Conservation (phyloP, 2,888 invertebrate species). For the Macrostomum cliftonense region DNA sequence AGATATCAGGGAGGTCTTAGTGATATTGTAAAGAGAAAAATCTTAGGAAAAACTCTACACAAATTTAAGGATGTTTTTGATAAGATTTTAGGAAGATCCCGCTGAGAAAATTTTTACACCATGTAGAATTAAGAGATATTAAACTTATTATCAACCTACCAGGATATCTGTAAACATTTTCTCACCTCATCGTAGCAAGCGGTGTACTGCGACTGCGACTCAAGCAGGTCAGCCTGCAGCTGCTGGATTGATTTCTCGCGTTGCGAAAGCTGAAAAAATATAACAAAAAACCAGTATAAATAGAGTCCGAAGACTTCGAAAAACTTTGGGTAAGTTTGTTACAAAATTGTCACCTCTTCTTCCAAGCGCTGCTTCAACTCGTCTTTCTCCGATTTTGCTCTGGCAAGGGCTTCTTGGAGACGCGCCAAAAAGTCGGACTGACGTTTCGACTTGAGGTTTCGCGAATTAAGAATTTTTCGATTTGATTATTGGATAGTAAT, state of each 20-base stretch:
- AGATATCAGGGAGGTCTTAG: not conserved
- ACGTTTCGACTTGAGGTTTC: constrained; percentile 18
- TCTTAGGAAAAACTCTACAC: not conserved
- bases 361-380: constrained; percentile 21
- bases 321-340: too few species aligned
- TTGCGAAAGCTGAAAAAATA: constrained; percentile 13
- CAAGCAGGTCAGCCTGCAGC: constrained; percentile 26
- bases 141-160: too few species aligned
- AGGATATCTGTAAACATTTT: too few species aligned
- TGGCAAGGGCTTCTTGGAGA: constrained; percentile 26
- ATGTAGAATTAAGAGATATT: too few species aligned
- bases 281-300: too few species aligned
- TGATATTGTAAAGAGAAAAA: not conserved
- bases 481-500: too few species aligned
- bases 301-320: too few species aligned
- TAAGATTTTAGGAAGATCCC: too few species aligned
- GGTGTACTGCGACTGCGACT: constrained; percentile 30
- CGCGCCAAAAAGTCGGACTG: constrained; percentile 26
- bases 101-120: not conserved
- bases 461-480: too few species aligned
- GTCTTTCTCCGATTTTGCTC: constrained; percentile 27
- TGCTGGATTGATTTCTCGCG: constrained; percentile 24
- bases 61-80: not conserved
- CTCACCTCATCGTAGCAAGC: constrained; percentile 31
- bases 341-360: constrained; percentile 29